Conservation (phyloP, 2,888 invertebrate genomes). For the Pristionchus arcanus region DNA sequence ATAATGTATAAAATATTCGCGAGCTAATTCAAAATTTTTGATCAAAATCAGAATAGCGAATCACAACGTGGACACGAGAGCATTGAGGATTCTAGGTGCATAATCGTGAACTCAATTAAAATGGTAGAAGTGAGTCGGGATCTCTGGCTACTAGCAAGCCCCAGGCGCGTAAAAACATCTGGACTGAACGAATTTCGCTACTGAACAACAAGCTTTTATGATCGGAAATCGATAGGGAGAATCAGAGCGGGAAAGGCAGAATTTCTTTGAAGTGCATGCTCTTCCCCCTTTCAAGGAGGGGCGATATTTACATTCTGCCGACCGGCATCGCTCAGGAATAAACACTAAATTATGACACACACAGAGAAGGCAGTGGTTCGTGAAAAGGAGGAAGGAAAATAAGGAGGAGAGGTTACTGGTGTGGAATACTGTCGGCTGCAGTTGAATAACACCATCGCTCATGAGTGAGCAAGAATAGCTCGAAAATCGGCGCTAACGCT, state of each 20-base stretch:
- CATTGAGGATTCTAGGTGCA: neutral
- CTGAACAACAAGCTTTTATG: conserved; percentile 46
- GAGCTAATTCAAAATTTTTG: neutral
- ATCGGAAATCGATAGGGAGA: conserved; percentile 1
- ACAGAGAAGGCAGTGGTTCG: conserved; percentile 27
- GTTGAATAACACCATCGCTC: neutral
- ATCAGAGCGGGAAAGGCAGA: neutral
- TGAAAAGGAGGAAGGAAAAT: neutral
- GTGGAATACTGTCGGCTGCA: neutral
- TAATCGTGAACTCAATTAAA: neutral
- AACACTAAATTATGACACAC: conserved; percentile 50
- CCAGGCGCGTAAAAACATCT: conserved; percentile 25
- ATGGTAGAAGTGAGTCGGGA: neutral
- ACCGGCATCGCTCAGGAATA: neutral
- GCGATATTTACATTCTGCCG: conserved; percentile 5
- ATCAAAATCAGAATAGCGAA: neutral
- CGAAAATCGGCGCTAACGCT: neutral
- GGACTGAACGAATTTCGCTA: neutral
- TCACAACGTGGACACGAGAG: neutral
- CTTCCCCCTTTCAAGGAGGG: neutral
- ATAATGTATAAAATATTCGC: neutral
- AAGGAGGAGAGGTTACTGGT: neutral
- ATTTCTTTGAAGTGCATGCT: neutral
- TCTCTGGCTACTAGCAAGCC: neutral
- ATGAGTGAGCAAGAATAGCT: neutral